Evolutionary conservation across 2,113 vertebrate genomes (phyloP), one percentile per base, ranked within the genome.

Genomic region (Oreochromis niloticus): DNA sequence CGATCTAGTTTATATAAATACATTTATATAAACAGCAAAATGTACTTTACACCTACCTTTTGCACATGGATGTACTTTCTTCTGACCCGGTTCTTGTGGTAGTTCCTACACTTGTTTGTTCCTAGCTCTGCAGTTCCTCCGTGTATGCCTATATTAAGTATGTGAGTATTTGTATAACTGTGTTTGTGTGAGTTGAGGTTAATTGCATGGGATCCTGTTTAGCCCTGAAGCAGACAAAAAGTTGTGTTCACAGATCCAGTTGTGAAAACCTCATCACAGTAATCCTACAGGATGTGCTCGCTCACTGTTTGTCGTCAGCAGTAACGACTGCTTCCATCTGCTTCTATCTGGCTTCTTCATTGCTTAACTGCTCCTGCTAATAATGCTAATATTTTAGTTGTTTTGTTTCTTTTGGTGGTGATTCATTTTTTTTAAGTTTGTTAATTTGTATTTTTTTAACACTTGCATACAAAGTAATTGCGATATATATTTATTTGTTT

Each of bases 281-380:
- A 66, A 84, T 57, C 59, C 85, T 82, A 50, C 80, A 85, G 63
- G 88, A 85, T 86, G 78, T 78, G 50, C 71, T 88, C 82, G 82
- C 80, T 57, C 59, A 34, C 73, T 75, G 68, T 89, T 52, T 88
- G 27, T 78, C 78, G 24, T 83, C 79, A 82, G 79, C 90, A 24
- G 43, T 43, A 80, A 90, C 88, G 85, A 93, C 84, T 91, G 89
- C 93, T 92, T 90, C 54, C 88, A 81, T 83, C 81, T 80, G 92
- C 92, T 78, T 78, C 27, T 78, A 34, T 78, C 10, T 78, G 73
- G 73, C 73, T 93, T 85, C 82, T 87, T 84, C 89, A 94, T 89
- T 52, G 88, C 92, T 91, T 82, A 86, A 85, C 56, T 85, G 84
- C 84, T 85, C 52, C 83, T 55, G 88, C 89, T 88, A 93, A 87